Conservation (phyloP, 2,113 vertebrate species). For the Thomomys bottae region DNA sequence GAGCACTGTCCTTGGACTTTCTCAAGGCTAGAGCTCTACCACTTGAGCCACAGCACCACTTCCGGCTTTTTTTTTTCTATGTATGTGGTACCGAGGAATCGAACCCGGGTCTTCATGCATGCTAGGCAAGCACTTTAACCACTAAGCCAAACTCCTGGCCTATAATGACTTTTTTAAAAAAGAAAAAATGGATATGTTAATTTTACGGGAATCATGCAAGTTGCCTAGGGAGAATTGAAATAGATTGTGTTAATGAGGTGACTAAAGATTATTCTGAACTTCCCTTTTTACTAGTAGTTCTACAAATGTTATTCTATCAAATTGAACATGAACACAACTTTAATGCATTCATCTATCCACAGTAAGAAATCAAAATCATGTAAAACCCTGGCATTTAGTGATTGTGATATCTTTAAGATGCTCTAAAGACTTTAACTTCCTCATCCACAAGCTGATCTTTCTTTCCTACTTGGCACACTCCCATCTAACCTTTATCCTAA, state of each 20-base stretch:
- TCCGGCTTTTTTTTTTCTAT: too few relatives aligned
- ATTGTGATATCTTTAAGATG: not conserved
- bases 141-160: too few relatives aligned
- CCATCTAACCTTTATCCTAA: not conserved
- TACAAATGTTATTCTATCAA: not conserved
- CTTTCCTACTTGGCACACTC: not conserved
- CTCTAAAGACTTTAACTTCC: not conserved
- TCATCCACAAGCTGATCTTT: not conserved
- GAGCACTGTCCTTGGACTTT: too few relatives aligned
- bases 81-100: too few relatives aligned
- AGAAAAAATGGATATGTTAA: not conserved
- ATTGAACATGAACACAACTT: not conserved
- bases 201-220: not conserved
- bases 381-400: not conserved
- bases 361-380: conserved; percentile 30
- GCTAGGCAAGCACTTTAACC: too few relatives aligned
- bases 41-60: too few relatives aligned
- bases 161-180: not conserved
- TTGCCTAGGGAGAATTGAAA: not conserved
- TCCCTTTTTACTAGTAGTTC: not conserved
- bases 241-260: not conserved
- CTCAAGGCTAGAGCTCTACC: too few relatives aligned
- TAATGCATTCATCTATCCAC: not conserved
- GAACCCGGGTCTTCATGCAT: too few relatives aligned
- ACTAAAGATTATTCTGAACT: conserved; percentile 23